phyloP scores from a whole-genome alignment of 2,797 vertebrate genomes.

The Cyprinella venusta region DNA sequence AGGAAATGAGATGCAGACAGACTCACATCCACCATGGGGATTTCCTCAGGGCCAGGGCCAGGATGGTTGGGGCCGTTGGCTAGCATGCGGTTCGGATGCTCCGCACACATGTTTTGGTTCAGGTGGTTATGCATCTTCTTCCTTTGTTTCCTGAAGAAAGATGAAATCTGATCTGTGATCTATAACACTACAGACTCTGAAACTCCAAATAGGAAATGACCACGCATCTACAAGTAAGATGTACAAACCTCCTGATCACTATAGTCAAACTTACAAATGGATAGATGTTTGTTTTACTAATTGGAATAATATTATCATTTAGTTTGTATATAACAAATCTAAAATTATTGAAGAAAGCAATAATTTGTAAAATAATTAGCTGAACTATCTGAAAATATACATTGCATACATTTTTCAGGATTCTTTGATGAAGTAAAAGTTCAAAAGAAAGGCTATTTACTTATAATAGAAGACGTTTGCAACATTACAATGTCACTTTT shows the following conservation, averaged over 20 bases:
- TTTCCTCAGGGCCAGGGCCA: conserved; percentile 87
- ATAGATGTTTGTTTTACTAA: neutral
- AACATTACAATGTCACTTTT: neutral
- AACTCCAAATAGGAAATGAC: neutral
- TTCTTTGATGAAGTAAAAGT: neutral
- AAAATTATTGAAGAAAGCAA: neutral
- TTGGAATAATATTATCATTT: neutral
- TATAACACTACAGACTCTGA: conserved; percentile 14
- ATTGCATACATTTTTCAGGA: neutral
- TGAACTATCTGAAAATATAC: neutral
- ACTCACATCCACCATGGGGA: conserved; percentile 95
- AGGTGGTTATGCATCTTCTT: conserved; percentile 94
- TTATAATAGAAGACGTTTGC: neutral
- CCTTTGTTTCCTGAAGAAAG: conserved; percentile 87
- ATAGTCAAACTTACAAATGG: neutral
- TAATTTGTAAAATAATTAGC: neutral
- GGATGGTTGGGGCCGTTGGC: conserved; percentile 92
- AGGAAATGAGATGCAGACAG: conserved; percentile 10
- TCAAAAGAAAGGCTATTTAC: neutral
- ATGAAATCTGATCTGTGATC: conserved; percentile 35
- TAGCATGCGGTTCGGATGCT: conserved; percentile 89
- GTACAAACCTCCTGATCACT: neutral
- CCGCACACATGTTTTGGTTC: conserved; percentile 91
- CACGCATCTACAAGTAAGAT: neutral
- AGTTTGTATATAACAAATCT: neutral